Evolutionary conservation across 2,888 invertebrate genomes (phyloP).

Genomic region (Spialia ferax): DNA sequence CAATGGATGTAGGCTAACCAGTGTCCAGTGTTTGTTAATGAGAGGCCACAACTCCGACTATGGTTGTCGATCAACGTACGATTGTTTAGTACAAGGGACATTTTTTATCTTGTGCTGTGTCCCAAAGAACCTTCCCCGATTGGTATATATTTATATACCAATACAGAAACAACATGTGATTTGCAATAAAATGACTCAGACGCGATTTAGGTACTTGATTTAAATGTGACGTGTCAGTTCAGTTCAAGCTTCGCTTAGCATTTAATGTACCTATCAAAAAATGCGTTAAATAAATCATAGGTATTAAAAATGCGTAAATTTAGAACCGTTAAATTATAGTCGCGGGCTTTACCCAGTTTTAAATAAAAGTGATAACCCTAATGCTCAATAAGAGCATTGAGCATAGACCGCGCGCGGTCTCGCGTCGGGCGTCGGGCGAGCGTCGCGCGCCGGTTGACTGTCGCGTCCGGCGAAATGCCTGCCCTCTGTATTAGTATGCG

Average conservation of each 20-base stretch:
- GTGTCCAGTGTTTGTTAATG: slow-evolving; percentile 74
- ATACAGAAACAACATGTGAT: no score
- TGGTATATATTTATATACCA: no score
- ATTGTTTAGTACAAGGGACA: neutral
- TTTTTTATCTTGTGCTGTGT: no score
- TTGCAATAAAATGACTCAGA: no score
- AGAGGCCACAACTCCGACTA: slow-evolving; percentile 44
- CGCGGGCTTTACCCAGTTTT: neutral
- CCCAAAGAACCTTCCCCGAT: no score
- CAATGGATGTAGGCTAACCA: slow-evolving; percentile 76
- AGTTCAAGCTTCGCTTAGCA: no score
- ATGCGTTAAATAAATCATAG: no score
- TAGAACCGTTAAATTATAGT: no score
- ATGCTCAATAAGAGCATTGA: slow-evolving; percentile 3
- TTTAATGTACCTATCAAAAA: no score
- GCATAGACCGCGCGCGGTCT: slow-evolving; percentile 39
- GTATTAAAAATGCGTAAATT: no score
- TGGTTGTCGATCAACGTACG: slow-evolving; percentile 17
- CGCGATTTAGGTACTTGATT: no score
- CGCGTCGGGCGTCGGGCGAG: slow-evolving; percentile 42
- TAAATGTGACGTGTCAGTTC: no score
- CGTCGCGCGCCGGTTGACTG: slow-evolving; percentile 47
- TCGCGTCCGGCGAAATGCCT: slow-evolving; percentile 63
- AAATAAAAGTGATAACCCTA: slow-evolving; percentile 42
- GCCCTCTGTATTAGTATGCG: slow-evolving; percentile 80